Conservation (phyloP, 64 coral and sea anemone species). For the Porites australiensis region DNA sequence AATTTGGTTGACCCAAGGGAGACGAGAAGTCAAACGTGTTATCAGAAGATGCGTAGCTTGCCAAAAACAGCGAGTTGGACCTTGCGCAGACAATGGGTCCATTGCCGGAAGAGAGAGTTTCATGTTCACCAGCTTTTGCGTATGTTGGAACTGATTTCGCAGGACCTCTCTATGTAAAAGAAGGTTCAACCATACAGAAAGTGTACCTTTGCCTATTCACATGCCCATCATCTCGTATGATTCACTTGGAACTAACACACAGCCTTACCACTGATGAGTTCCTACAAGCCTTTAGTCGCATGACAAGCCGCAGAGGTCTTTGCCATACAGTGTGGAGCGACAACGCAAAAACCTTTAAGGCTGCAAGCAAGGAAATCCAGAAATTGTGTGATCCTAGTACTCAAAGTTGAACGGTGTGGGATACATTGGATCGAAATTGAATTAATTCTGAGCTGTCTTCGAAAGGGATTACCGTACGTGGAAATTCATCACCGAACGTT, state of each 20-base stretch:
- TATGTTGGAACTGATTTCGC: conserved; percentile 70
- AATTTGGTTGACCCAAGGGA: conserved; percentile 42
- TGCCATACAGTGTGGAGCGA: conserved; percentile 23
- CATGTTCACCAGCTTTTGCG: background rate
- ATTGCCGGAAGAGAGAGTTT: conserved; percentile 30
- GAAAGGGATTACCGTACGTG: conserved; percentile 24
- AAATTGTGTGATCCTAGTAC: conserved; percentile 6
- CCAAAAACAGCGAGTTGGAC: conserved; percentile 17
- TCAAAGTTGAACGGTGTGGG: background rate
- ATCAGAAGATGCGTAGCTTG: conserved; percentile 36
- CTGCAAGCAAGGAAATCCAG: conserved; percentile 26
- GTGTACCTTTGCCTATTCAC: conserved; percentile 54
- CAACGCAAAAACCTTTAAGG: conserved; percentile 18
- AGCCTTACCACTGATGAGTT: conserved; percentile 55
- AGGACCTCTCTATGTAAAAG: conserved; percentile 39
- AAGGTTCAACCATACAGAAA: conserved; percentile 50
- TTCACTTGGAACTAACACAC: conserved; percentile 57
- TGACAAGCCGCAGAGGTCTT: conserved; percentile 33
- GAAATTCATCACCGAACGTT: conserved; percentile 54
- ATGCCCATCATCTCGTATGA: conserved; percentile 34
- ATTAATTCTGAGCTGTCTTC: background rate
- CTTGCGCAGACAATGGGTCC: conserved; percentile 50
- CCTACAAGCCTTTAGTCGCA: conserved; percentile 52
- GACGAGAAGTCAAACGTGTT: conserved; percentile 30
- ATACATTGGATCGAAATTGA: too few species aligned